These are phyloP conservation scores for Kryphioiulus occultus DNA, from an alignment of 2,888 invertebrate genomes.

Conservation along the genomic window DNA sequence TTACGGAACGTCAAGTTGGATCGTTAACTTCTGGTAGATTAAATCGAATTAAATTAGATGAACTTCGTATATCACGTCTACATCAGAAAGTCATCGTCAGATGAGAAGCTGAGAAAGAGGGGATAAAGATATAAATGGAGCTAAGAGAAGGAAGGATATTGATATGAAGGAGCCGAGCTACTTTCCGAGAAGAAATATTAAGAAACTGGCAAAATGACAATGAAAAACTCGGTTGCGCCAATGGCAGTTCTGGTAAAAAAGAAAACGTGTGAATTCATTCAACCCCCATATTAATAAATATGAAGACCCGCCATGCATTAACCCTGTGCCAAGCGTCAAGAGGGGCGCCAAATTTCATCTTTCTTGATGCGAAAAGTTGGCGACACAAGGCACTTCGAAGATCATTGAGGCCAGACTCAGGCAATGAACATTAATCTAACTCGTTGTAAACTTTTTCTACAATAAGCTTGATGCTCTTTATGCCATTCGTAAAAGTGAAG, in stretches of 20 bases:
- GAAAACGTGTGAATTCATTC: constrained; percentile 8
- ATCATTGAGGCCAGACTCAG: background rate
- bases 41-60: constrained; percentile 51
- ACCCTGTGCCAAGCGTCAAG: constrained; percentile 3
- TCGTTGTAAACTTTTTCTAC: background rate
- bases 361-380: background rate
- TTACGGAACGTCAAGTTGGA: constrained; percentile 49
- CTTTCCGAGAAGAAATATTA: constrained; percentile 11
- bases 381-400: background rate
- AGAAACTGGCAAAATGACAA: constrained; percentile 17
- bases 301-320: constrained; percentile 15
- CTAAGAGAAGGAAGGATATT: constrained; percentile 17
- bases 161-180: constrained; percentile 6
- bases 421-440: constrained; percentile 19
- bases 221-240: background rate
- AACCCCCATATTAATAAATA: constrained; percentile 7
- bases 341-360: background rate
- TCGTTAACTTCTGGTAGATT: constrained; percentile 51
- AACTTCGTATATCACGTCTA: constrained; percentile 49
- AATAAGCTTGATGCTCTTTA: background rate
- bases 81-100: constrained; percentile 45
- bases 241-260: background rate
- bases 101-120: constrained; percentile 27
- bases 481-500: background rate
- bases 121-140: constrained; percentile 26